Evolutionary conservation across 2,113 vertebrate genomes (phyloP), one percentile per base, ranked within the genome.

Genomic region (Scalopus aquaticus): DNA sequence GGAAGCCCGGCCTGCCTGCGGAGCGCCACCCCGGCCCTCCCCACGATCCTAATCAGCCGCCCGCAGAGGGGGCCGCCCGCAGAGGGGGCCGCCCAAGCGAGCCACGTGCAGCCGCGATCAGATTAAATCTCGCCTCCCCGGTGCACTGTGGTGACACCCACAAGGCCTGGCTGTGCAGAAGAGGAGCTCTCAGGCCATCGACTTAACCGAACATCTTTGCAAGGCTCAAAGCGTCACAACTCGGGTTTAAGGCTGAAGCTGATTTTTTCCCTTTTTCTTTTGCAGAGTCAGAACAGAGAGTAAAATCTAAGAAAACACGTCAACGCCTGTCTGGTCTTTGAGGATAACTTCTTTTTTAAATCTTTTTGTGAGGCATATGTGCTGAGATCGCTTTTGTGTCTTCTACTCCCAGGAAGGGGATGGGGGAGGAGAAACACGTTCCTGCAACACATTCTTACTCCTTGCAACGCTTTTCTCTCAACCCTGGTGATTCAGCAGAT

Each of bases 301-400:
- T 65, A 93, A 82, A 95, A 67, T 24, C 42, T 20, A 77, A 79
- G 70, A 90, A 90, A 92, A 16, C 42, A 64, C 13, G 64, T n/a
- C 28, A 16, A 79, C 56, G 56, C 24, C 56, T 8, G 4, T 54
- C 74, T 92, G 26, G 51, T 86, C 39, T 78, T 62, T 46, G 35
- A 89, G 37, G 51, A 54, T 11, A 73, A 85, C 69, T 60, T 46
- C 58, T 58, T 58, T 58, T 24, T 58, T 58, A 22, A 26, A 20
- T 62, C n/a, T 54, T 54, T 54, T 54, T 51, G 12, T 51, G 51
- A 56, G 20, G 20, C 54, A 22, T 22, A 56, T 22, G 6, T 56
- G 54, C 17, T 56, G 54, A 56, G 54, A 56, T 56, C 20, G 22
- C 20, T 56, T 56, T 22, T 56, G 54, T 56, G 20, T 20, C 17